Conservation (phyloP, 1,140 invertebrate species). For the Bombus huntii region DNA sequence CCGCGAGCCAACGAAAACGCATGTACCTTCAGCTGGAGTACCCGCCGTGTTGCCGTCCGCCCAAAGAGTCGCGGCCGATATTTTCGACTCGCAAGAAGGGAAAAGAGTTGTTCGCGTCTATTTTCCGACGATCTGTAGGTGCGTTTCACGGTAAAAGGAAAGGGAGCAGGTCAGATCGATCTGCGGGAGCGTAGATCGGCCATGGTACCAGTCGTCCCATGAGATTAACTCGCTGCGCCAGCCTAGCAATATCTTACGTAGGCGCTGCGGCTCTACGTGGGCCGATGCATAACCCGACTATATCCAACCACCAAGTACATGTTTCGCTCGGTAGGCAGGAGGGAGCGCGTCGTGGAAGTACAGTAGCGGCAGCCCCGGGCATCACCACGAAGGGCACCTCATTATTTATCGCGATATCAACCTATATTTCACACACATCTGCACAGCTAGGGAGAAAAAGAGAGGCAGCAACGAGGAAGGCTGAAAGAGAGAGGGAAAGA, state of each 20-base stretch:
- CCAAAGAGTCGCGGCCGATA: too few species aligned
- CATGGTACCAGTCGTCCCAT: neutral
- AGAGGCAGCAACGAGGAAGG: conserved; percentile 12
- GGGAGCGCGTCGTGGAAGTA: conserved; percentile 66
- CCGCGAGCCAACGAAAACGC: neutral
- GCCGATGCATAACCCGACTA: conserved; percentile 37
- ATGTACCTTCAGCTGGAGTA: neutral
- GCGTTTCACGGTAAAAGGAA: too few species aligned
- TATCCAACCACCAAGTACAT: conserved; percentile 58
- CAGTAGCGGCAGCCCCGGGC: conserved; percentile 79
- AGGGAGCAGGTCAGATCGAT: neutral
- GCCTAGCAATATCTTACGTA: conserved; percentile 47
- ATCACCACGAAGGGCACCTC: conserved; percentile 78
- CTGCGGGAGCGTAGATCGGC: neutral
- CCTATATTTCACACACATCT: conserved; percentile 79
- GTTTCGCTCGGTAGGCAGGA: conserved; percentile 55
- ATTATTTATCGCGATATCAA: conserved; percentile 82
- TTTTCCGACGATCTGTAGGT: too few species aligned
- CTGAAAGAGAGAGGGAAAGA: neutral
- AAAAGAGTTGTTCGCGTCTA: too few species aligned
- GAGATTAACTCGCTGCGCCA: conserved; percentile 29
- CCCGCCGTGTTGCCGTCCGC: too few species aligned
- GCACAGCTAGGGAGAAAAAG: conserved; percentile 25
- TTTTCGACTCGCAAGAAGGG: too few species aligned
- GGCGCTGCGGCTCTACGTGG: conserved; percentile 48